These are phyloP conservation scores for Zapus hudsonius DNA, from an alignment of 2,113 vertebrate genomes.

Conservation along the genomic window DNA sequence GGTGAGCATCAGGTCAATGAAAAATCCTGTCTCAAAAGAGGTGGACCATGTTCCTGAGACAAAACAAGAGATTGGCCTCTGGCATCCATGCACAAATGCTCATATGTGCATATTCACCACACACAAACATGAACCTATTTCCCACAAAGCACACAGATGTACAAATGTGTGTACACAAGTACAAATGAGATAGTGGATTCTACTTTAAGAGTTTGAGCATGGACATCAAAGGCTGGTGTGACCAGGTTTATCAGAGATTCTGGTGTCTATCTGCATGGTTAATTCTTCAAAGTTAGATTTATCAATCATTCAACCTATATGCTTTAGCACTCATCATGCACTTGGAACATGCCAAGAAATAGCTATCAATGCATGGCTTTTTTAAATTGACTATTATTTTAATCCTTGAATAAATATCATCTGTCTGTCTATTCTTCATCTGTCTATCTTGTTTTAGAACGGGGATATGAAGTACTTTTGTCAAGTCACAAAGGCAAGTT, in stretches of 20 bases:
- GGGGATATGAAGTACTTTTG: neutral
- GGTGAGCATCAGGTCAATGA: too few species aligned
- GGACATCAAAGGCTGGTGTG: neutral
- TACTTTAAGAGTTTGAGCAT: neutral
- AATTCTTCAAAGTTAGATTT: neutral
- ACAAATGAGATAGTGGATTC: neutral
- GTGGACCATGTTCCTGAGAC: too few species aligned
- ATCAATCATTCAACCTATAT: neutral
- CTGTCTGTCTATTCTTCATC: neutral
- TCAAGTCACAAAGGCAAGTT: neutral
- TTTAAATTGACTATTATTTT: neutral
- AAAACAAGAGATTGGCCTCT: too few species aligned
- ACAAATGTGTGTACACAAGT: too few species aligned
- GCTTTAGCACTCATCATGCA: neutral
- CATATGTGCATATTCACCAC: too few species aligned
- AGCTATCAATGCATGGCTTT: neutral
- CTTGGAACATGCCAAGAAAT: neutral
- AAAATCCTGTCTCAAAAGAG: too few species aligned
- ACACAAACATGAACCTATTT: too few species aligned
- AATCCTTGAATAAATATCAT: too few species aligned
- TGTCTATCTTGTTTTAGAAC: too few species aligned
- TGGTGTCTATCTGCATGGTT: neutral
- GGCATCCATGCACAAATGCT: too few species aligned
- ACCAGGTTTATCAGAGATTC: neutral
- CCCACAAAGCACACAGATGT: too few species aligned